These are phyloP conservation scores for Hypotaenidia okinawae DNA, from an alignment of 2,797 vertebrate genomes.

Conservation along the genomic window DNA sequence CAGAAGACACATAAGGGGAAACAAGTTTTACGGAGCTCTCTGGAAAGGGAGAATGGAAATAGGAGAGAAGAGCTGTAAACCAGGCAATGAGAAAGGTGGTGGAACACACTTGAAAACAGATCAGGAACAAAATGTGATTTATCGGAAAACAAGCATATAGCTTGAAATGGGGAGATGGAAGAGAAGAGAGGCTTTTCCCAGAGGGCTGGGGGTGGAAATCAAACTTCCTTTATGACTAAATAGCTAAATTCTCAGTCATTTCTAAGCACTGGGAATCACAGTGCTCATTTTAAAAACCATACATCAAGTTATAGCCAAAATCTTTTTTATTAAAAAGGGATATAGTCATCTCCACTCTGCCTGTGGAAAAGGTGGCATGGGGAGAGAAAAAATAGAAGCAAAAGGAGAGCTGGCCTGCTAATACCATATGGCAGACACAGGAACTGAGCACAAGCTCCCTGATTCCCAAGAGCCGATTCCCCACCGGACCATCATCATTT, in stretches of 20 bases:
- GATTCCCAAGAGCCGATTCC: not conserved
- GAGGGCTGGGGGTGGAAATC: not conserved
- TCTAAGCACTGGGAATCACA: not conserved
- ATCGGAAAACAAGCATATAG: not conserved
- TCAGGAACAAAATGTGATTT: not conserved
- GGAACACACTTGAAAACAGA: not conserved
- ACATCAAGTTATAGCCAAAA: not conserved
- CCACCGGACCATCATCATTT: not conserved
- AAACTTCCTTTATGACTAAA: not conserved
- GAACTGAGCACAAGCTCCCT: not conserved
- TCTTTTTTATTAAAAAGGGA: not conserved
- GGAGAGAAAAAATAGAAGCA: not conserved
- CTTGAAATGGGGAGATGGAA: not conserved
- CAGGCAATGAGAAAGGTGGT: not conserved
- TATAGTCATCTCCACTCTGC: not conserved
- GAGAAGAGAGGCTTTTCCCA: not conserved
- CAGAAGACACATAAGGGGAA: not conserved
- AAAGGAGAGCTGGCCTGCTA: not conserved
- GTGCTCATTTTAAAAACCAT: not conserved
- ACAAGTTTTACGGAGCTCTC: not conserved
- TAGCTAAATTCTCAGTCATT: not conserved
- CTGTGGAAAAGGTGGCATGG: not conserved
- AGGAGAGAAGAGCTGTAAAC: not conserved
- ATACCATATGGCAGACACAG: not conserved
- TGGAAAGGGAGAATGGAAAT: not conserved